Evolutionary conservation across 1,140 invertebrate species (phyloP), one percentile per base, ranked within the genome.

Genomic region (Drosophila carrolli): DNA sequence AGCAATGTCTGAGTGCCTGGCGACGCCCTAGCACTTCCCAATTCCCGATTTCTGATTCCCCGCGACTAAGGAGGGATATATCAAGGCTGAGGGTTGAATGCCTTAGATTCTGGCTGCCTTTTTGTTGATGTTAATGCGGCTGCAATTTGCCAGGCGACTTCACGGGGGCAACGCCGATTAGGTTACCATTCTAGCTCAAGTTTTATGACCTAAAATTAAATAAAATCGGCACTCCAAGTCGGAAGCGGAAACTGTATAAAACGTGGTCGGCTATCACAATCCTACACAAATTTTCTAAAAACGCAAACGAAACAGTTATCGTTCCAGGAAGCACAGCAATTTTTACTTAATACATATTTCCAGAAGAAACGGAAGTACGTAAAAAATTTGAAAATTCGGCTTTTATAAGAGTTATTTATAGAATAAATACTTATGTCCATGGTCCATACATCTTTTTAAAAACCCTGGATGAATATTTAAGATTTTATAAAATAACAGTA

Each of bases 1-100:
- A 71, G 67, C 43, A 10, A 38, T 71, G 67, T 71, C 67, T 71
- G 67, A 71, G 67, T 71, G 67, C 67, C 67, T 71, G 67, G 67
- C 67, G 67, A 47, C 63, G 59, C 59, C 27, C 16, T 35, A 61
- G 44, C 63, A 48, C 63, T 70, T 55, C 40, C 35, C 67, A 54
- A 29, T 63, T 37, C 50, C 40, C 29, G 19, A 43, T 48, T 38
- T 16, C 13, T 6, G 35, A 47, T 38, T 16, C n/a, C 16, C 10
- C 43, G 11, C 16, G 37, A 29, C 27, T n/a, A 0, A 2, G 29
- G 29, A 67, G 54, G 60, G 55, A 43, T 56, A 37, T 61, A 66
- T 41, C 67, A 71, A 71, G 65, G 67, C 40, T 56, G 67, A 70
- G 67, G 67, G 67, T 71, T 71, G 67, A 71, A 71, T 48, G 65